A percentile compares a stretch with the other conserved stretches of the same genome.
phyloP scores from a whole-genome alignment of 2,113 vertebrate genomes.

The Silurus asotus region DNA sequence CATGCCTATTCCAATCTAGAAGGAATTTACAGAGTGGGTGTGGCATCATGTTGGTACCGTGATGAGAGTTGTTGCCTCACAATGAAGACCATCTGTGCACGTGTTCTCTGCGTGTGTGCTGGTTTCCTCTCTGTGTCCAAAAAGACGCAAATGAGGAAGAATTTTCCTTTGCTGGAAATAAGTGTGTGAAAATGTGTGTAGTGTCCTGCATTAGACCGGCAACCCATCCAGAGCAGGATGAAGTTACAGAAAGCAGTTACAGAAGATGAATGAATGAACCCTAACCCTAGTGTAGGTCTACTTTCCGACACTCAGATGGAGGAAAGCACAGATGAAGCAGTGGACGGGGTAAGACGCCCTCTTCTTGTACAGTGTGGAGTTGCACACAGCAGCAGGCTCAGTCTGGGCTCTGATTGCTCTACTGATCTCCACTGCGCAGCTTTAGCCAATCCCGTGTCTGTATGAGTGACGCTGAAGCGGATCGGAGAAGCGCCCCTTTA shows the following conservation, averaged over 20 bases:
- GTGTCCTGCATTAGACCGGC: neutral
- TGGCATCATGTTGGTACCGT: neutral
- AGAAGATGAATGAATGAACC: neutral
- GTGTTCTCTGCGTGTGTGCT: neutral
- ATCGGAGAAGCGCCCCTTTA: constrained; percentile 73
- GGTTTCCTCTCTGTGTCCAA: neutral
- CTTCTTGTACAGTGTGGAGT: constrained; percentile 77
- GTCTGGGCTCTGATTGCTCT: constrained; percentile 53
- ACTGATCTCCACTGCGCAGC: constrained; percentile 73
- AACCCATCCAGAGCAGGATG: neutral
- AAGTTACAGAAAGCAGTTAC: neutral
- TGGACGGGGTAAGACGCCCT: constrained; percentile 74
- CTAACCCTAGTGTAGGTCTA: neutral
- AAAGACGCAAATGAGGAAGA: neutral
- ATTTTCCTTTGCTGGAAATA: neutral
- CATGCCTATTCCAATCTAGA: neutral
- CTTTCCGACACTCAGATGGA: neutral
- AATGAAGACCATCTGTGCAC: neutral
- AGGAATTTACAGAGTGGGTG: neutral
- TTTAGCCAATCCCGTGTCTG: constrained; percentile 86
- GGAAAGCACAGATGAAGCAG: neutral
- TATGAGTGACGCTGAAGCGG: constrained; percentile 83
- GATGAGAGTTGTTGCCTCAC: neutral
- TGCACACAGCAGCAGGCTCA: constrained; percentile 72
- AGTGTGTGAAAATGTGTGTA: neutral